These are phyloP conservation scores for Falco biarmicus DNA, from an alignment of 2,797 vertebrate species.

Conservation along the genomic window DNA sequence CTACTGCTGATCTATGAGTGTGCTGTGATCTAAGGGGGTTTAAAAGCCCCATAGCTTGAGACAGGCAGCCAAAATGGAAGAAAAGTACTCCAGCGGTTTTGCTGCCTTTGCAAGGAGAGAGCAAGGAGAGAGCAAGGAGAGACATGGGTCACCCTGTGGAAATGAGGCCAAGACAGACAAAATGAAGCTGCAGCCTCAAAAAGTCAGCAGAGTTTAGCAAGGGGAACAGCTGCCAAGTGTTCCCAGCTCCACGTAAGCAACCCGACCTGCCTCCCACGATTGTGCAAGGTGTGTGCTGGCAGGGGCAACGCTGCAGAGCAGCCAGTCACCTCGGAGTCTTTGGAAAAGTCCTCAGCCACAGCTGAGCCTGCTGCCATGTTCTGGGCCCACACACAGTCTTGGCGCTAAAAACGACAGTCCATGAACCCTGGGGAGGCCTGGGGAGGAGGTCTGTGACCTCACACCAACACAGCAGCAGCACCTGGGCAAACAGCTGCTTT, in stretches of 20 bases:
- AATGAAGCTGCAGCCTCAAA: background rate
- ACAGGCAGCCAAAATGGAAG: background rate
- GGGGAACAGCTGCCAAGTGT: background rate
- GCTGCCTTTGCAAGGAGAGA: background rate
- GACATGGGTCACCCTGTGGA: background rate
- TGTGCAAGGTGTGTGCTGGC: fast-evolving
- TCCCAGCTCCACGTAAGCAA: background rate
- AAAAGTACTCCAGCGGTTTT: background rate
- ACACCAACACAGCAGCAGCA: background rate
- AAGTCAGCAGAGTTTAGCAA: background rate
- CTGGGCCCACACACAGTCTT: background rate
- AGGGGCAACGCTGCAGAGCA: background rate
- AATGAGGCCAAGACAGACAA: background rate
- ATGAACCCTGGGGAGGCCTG: background rate
- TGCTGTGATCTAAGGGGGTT: background rate
- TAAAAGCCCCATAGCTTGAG: background rate
- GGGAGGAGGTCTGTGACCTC: background rate
- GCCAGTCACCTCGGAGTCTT: background rate
- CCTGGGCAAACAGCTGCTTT: fast-evolving
- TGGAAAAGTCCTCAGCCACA: background rate
- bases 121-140: background rate
- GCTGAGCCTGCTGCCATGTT: fast-evolving
- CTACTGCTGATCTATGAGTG: background rate
- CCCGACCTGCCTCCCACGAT: fast-evolving
- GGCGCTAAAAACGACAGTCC: background rate